Conservation (phyloP, 2,113 vertebrate species). For the Spea bombifrons region DNA sequence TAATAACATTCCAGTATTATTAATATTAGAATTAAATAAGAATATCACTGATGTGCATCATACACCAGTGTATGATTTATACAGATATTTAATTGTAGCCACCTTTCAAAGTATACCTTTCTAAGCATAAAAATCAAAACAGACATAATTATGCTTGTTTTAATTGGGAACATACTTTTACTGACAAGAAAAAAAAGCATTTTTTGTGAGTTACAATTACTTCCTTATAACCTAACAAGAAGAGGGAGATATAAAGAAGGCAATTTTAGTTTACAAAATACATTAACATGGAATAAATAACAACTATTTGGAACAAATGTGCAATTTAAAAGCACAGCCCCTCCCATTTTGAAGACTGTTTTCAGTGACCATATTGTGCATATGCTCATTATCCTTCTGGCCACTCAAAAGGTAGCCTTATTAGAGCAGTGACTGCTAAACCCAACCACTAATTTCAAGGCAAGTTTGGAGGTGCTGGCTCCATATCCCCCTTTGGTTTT, state of each 20-base stretch:
- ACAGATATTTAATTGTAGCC: background rate
- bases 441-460: conserved; percentile 7
- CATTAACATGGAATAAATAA: conserved; percentile 26
- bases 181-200: background rate
- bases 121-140: background rate
- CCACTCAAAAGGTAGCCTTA: background rate
- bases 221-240: background rate
- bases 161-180: background rate
- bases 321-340: background rate
- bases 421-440: too few species aligned
- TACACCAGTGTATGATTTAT: background rate
- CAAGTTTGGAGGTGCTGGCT: conserved; percentile 47
- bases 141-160: background rate
- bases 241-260: background rate
- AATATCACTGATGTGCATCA: too few species aligned
- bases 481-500: conserved; percentile 71
- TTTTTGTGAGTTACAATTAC: background rate
- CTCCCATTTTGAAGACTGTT: background rate
- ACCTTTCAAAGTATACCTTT: background rate
- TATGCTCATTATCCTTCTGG: background rate
- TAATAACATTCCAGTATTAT: too few species aligned
- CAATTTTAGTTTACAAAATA: background rate
- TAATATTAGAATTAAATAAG: too few species aligned
- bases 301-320: background rate
- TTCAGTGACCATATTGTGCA: background rate